phyloP scores from a whole-genome alignment of 2,888 invertebrate genomes.

The Hetaerina titia region DNA sequence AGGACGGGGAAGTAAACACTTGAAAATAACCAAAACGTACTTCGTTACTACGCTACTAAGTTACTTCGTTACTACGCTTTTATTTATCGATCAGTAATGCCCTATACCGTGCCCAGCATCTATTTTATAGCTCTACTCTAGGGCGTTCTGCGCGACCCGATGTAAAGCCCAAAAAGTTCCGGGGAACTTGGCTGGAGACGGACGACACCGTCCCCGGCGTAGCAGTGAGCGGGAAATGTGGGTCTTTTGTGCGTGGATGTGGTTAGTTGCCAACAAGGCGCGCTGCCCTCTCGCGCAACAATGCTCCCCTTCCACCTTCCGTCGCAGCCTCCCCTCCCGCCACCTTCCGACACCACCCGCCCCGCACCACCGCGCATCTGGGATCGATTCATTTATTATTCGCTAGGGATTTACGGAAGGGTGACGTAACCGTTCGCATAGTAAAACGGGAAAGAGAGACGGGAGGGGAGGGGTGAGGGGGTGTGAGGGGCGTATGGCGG shows the following conservation, averaged over 20 bases:
- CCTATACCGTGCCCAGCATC: too few relatives aligned
- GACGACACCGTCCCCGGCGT: background rate
- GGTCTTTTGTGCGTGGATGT: background rate
- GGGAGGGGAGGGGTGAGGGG: background rate
- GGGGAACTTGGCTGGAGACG: too few relatives aligned
- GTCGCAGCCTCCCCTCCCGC: background rate
- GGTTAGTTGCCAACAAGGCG: background rate
- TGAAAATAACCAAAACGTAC: too few relatives aligned
- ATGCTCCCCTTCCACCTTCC: background rate
- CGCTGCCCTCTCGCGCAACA: background rate
- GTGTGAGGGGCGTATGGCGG: background rate
- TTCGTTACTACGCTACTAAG: too few relatives aligned
- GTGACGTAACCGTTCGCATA: conserved; percentile 19
- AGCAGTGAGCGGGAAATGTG: background rate
- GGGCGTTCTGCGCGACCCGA: too few relatives aligned
- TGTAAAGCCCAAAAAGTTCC: too few relatives aligned
- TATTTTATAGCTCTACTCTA: too few relatives aligned
- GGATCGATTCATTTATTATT: conserved; percentile 39
- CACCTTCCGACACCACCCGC: background rate
- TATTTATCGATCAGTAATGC: too few relatives aligned
- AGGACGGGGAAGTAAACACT: too few relatives aligned
- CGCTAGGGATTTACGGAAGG: conserved; percentile 8
- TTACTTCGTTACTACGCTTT: too few relatives aligned
- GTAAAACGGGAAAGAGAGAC: background rate
- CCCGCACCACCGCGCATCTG: background rate